Conservation (phyloP, 1,140 invertebrate species). For the honey bee (Apis mellifera) region Amel_HAv3.1 CM009936.2:2934001-2934500, state of each 20-base stretch:
- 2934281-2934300: slow-evolving; percentile 7
- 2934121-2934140: background rate
- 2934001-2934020: background rate
- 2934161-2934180: background rate
- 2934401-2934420: background rate
- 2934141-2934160: background rate
- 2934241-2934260: background rate
- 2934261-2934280: slow-evolving; percentile 18
- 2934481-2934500: too few species aligned
- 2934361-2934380: background rate
- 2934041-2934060: slow-evolving; percentile 67
- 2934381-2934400: background rate
- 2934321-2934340: background rate
- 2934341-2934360: background rate
- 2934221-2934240: background rate
- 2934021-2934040: slow-evolving; percentile 60
- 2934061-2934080: slow-evolving; percentile 48
- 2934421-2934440: background rate
- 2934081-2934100: slow-evolving; percentile 58
- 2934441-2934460: too few species aligned
- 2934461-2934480: background rate
- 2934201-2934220: background rate
- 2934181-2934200: slow-evolving; percentile 1
- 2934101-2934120: slow-evolving; percentile 28
- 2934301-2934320: background rate